These are phyloP conservation scores for Acholoe squamosa DNA, from an alignment of 2,888 invertebrate species.

Conservation along the genomic window DNA sequence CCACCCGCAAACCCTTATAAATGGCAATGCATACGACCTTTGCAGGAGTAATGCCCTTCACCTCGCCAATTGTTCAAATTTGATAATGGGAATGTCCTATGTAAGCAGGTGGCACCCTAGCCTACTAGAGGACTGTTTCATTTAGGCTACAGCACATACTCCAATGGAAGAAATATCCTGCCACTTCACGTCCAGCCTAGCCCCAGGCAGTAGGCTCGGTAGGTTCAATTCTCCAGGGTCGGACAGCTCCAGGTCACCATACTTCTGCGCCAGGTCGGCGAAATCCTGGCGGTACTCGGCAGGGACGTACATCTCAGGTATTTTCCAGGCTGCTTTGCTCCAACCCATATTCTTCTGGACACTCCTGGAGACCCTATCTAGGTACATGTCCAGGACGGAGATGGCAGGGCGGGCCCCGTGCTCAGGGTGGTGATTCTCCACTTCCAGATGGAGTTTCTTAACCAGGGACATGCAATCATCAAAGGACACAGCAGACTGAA, in stretches of 20 bases:
- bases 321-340: conserved; percentile 36
- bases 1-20: too few relatives aligned
- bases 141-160: too few relatives aligned
- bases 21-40: too few relatives aligned
- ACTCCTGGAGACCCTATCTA: conserved; percentile 26
- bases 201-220: conserved; percentile 12
- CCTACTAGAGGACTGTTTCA: too few relatives aligned
- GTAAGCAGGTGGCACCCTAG: too few relatives aligned
- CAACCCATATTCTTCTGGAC: conserved; percentile 38
- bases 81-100: too few relatives aligned
- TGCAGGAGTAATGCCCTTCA: too few relatives aligned
- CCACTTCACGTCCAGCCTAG: conserved; percentile 4
- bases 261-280: conserved; percentile 1
- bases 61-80: too few relatives aligned
- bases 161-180: conserved; percentile 9
- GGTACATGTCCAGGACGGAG: conserved; percentile 37
- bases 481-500: neutral
- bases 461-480: conserved; percentile 39
- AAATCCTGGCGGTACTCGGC: conserved; percentile 11
- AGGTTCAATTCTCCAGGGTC: conserved; percentile 45
- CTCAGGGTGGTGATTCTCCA: conserved; percentile 57
- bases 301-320: conserved; percentile 27
- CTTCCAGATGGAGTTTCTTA: conserved; percentile 28
- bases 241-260: conserved; percentile 3
- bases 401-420: conserved; percentile 21